Evolutionary conservation across 2,797 vertebrate species (phyloP).

Genomic region (Otus scops): DNA sequence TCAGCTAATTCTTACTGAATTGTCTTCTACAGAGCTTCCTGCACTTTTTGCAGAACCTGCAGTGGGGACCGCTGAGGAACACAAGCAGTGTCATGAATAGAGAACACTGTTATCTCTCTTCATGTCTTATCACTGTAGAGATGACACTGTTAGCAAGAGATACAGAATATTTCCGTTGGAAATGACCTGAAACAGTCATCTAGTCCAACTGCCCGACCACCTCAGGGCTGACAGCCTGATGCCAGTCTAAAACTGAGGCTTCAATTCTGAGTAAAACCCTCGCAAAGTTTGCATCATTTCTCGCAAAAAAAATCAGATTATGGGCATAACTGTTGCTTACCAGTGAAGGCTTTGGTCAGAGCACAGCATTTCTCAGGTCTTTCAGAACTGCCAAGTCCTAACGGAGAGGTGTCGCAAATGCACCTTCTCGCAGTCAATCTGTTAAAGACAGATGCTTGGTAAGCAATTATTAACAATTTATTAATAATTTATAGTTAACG

Average conservation of each 20-base stretch:
- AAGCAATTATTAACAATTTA: neutral
- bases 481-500: neutral
- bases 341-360: neutral
- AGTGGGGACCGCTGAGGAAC: neutral
- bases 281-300: neutral
- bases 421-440: neutral
- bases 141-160: neutral
- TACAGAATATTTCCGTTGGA: neutral
- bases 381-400: neutral
- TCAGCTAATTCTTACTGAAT: neutral
- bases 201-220: neutral
- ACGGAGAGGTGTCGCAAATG: neutral
- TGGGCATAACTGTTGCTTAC: neutral
- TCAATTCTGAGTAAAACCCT: neutral
- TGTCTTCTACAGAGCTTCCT: neutral
- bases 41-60: neutral
- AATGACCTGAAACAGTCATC: neutral
- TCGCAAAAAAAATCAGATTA: neutral
- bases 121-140: neutral
- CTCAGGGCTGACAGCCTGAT: neutral
- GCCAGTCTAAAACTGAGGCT: neutral
- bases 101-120: neutral
- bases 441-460: neutral
- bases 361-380: neutral
- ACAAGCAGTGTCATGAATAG: neutral